These are phyloP conservation scores for Malurus leucopterus DNA, from an alignment of 2,797 vertebrate species.

Conservation along the genomic window DNA sequence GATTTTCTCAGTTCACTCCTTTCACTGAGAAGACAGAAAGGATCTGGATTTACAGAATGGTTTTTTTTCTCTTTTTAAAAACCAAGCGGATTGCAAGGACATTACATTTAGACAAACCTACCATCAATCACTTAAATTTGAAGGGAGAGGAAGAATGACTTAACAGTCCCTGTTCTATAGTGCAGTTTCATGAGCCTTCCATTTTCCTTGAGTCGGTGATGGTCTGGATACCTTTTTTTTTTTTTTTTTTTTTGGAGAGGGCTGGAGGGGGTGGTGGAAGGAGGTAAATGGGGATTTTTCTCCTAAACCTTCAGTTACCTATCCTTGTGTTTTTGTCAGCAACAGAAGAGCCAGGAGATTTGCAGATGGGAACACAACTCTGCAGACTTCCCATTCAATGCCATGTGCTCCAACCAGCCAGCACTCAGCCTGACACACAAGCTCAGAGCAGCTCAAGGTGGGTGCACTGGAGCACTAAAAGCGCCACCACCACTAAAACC, in stretches of 20 bases:
- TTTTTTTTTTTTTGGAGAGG: fast-evolving
- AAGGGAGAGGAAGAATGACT: not conserved
- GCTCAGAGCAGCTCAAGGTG: not conserved
- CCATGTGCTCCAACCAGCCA: not conserved
- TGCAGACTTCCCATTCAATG: fast-evolving
- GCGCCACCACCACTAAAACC: not conserved
- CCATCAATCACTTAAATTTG: not conserved
- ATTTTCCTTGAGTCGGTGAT: not conserved
- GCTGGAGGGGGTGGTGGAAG: fast-evolving
- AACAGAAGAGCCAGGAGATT: not conserved
- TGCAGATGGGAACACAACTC: not conserved
- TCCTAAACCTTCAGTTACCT: not conserved
- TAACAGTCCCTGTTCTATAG: not conserved
- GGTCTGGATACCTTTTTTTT: not conserved
- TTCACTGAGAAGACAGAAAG: not conserved
- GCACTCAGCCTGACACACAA: not conserved
- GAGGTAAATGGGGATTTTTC: not conserved
- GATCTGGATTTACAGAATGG: not conserved
- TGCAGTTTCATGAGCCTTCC: not conserved
- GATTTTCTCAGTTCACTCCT: not conserved
- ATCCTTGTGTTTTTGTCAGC: not conserved
- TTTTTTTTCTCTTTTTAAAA: not conserved
- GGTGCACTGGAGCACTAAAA: not conserved
- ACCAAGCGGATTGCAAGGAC: not conserved
- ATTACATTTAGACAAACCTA: not conserved